Evolutionary conservation across 53 echinoderm and acorn worm genomes (phyloP).

Genomic region (Arbacia lixula): DNA sequence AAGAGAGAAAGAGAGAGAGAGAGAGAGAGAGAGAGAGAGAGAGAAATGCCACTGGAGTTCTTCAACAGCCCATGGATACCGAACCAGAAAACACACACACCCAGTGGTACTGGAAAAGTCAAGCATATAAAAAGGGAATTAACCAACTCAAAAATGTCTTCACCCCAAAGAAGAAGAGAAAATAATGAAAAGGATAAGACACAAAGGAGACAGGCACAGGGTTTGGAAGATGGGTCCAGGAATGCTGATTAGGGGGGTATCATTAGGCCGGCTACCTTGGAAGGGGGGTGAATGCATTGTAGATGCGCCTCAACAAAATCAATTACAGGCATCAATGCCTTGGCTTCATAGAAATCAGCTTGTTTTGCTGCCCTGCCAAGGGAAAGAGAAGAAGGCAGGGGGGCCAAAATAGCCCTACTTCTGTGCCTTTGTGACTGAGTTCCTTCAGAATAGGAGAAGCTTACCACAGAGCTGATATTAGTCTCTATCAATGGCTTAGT

Average conservation of each 20-base stretch:
- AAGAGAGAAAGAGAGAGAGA: no score
- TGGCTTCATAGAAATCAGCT: constrained; percentile 32
- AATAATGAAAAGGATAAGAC: neutral
- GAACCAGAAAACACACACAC: no score
- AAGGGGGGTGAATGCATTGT: neutral
- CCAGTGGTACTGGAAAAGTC: no score
- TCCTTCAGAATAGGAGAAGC: neutral
- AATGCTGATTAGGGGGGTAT: constrained; percentile 48
- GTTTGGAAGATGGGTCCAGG: neutral
- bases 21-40: no score
- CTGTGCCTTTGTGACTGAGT: constrained; percentile 21
- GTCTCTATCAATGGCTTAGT: no score
- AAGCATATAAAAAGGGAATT: constrained; percentile 44
- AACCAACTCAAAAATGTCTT: neutral
- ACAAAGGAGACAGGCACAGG: constrained; percentile 10
- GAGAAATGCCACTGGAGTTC: no score
- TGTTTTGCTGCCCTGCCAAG: constrained; percentile 39
- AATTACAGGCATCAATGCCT: constrained; percentile 51
- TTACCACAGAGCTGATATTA: no score
- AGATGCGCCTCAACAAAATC: constrained; percentile 48
- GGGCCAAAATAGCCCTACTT: neutral
- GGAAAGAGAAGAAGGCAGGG: neutral
- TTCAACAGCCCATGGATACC: no score
- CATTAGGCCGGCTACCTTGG: constrained; percentile 20
- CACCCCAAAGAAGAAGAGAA: no score